These are phyloP conservation scores for Auanema freiburgensis DNA, from an alignment of 2,888 invertebrate genomes.

Conservation along the genomic window DNA sequence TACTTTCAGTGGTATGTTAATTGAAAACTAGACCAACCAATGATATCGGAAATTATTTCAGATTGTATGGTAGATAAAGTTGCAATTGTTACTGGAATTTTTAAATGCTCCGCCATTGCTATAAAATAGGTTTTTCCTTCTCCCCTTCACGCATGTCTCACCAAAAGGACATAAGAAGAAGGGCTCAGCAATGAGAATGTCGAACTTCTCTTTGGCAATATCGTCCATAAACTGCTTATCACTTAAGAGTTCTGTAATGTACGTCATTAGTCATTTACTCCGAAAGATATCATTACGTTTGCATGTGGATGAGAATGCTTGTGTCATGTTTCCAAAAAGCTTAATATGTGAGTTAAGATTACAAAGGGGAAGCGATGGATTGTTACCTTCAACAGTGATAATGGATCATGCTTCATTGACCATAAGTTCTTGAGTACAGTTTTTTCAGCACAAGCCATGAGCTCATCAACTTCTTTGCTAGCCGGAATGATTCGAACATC, in stretches of 20 bases:
- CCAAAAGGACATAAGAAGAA: conserved; percentile 42
- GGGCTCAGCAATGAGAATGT: conserved; percentile 43
- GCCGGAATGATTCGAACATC: no score
- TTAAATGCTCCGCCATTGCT: conserved; percentile 11
- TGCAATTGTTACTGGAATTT: conserved; percentile 9
- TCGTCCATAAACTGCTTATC: conserved; percentile 29
- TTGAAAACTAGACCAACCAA: no score
- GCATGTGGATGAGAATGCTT: no score
- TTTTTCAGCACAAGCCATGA: conserved; percentile 18
- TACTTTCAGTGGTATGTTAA: no score
- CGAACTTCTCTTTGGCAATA: conserved; percentile 37
- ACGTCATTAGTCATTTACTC: not conserved
- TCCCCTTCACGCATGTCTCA: not conserved
- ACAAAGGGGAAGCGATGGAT: no score
- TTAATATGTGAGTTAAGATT: no score
- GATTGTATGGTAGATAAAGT: no score
- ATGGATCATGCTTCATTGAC: no score
- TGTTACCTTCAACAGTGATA: no score
- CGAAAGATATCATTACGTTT: no score
- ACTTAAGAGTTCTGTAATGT: conserved; percentile 28
- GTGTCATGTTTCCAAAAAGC: no score
- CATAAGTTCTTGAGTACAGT: conserved; percentile 9
- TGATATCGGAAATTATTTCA: no score
- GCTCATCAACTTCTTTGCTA: conserved; percentile 9
- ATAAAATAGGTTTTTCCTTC: not conserved